A percentile compares a stretch with the other conserved stretches of the same genome.
Conservation (phyloP, 2,888 invertebrate genomes). For the Drosophila hamatofila region DNA sequence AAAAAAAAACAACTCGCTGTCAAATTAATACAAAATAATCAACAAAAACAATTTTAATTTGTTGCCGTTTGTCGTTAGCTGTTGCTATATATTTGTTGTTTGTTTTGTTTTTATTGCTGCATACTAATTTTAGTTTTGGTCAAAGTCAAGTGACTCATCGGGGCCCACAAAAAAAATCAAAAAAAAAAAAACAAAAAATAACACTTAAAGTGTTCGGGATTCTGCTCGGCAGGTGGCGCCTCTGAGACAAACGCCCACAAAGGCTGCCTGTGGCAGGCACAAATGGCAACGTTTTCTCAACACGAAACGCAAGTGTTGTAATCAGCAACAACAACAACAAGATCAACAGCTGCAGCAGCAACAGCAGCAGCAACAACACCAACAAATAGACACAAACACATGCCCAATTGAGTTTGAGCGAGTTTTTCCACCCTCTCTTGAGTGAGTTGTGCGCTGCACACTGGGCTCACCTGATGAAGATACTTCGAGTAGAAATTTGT, state of each 20-base stretch:
- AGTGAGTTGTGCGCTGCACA: slow-evolving; percentile 51
- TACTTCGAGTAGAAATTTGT: background rate
- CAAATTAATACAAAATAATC: slow-evolving; percentile 56
- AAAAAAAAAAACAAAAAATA: background rate
- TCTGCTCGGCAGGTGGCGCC: slow-evolving; percentile 65
- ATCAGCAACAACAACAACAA: slow-evolving; percentile 37
- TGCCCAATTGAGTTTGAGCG: slow-evolving; percentile 57
- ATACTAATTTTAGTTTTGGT: slow-evolving; percentile 78
- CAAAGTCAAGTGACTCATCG: slow-evolving; percentile 77
- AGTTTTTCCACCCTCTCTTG: slow-evolving; percentile 65
- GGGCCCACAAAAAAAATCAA: slow-evolving; percentile 22
- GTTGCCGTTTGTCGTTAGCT: slow-evolving; percentile 46
- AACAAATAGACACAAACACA: slow-evolving; percentile 9
- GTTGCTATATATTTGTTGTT: slow-evolving; percentile 3
- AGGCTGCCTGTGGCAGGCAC: slow-evolving; percentile 32
- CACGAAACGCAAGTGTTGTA: slow-evolving; percentile 60
- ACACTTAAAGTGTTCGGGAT: slow-evolving; percentile 36
- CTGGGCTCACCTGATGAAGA: slow-evolving; percentile 5
- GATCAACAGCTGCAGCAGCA: slow-evolving; percentile 14
- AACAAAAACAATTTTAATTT: slow-evolving; percentile 61
- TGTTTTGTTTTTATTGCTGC: slow-evolving; percentile 43
- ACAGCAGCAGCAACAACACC: slow-evolving; percentile 17
- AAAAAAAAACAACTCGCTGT: slow-evolving; percentile 24
- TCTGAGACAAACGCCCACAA: slow-evolving; percentile 59
- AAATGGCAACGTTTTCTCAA: slow-evolving; percentile 73